These are phyloP conservation scores for Microctonus hyperodae DNA, from an alignment of 2,888 invertebrate species.

Conservation along the genomic window DNA sequence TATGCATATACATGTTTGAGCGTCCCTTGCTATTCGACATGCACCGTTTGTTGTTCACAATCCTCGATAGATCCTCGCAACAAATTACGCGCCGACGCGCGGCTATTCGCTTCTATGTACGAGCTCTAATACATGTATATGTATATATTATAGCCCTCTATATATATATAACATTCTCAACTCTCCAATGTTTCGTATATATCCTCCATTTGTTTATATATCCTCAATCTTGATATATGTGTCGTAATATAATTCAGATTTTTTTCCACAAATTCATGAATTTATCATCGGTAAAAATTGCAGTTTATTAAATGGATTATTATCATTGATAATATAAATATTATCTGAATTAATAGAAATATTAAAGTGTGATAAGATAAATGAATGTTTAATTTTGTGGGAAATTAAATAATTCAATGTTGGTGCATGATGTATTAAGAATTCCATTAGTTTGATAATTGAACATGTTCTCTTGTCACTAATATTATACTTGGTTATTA, in stretches of 20 bases:
- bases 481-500: conserved; percentile 6
- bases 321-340: too few species aligned
- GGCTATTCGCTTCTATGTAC: conserved; percentile 4
- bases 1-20: conserved; percentile 2
- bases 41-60: conserved; percentile 31
- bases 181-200: not conserved
- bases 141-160: not conserved
- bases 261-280: not conserved
- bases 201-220: not conserved
- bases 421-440: conserved; percentile 4
- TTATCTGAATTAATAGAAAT: too few species aligned
- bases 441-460: conserved; percentile 1
- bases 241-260: conserved; percentile 3
- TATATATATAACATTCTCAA: not conserved
- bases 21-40: conserved; percentile 24
- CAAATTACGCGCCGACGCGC: conserved; percentile 26
- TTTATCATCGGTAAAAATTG: not conserved
- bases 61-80: conserved; percentile 25
- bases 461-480: conserved; percentile 1
- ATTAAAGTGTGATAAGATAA: too few species aligned
- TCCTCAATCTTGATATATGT: conserved; percentile 10
- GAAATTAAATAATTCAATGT: not conserved
- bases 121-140: not conserved
- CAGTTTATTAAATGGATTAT: too few species aligned
- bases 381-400: not conserved